phyloP scores from a whole-genome alignment of 92 coral and sea anemone genomes.

The Paragorgia papillata region DNA sequence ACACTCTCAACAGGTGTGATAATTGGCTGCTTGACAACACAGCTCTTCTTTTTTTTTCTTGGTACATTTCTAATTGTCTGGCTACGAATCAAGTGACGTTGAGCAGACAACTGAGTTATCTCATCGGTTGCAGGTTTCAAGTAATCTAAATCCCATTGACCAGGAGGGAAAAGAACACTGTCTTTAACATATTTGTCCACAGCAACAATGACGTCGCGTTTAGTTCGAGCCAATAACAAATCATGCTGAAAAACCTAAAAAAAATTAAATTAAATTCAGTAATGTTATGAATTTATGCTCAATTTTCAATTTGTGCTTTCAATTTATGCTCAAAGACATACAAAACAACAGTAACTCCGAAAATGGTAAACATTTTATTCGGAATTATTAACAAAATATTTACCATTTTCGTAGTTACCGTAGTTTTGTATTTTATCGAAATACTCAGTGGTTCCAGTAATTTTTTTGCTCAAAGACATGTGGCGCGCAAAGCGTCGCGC shows the following conservation, averaged over 20 bases:
- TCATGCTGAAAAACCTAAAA: conserved; percentile 33
- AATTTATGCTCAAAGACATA: no score
- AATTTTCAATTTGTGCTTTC: no score
- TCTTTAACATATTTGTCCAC: conserved; percentile 36
- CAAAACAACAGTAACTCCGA: no score
- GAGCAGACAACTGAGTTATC: conserved; percentile 30
- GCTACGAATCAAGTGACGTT: conserved; percentile 22
- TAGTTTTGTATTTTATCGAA: no score
- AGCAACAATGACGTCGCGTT: conserved; percentile 21
- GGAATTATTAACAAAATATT: no score
- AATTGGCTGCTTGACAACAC: background rate
- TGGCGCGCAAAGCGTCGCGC: no score
- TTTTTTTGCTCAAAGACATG: no score
- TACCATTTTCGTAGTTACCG: no score
- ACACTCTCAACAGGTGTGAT: background rate
- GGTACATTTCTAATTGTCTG: conserved; percentile 9
- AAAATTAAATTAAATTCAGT: background rate
- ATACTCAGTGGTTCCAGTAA: no score
- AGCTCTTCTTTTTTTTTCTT: conserved; percentile 13
- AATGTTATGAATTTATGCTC: no score
- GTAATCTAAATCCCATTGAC: conserved; percentile 38
- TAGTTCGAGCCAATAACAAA: conserved; percentile 21
- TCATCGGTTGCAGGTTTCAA: conserved; percentile 32
- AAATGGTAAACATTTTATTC: no score
- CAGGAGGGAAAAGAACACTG: conserved; percentile 38